Base-by-base conservation (phyloP, 2,113 vertebrate species). In the Reinhardtius hippoglossoides region DNA sequence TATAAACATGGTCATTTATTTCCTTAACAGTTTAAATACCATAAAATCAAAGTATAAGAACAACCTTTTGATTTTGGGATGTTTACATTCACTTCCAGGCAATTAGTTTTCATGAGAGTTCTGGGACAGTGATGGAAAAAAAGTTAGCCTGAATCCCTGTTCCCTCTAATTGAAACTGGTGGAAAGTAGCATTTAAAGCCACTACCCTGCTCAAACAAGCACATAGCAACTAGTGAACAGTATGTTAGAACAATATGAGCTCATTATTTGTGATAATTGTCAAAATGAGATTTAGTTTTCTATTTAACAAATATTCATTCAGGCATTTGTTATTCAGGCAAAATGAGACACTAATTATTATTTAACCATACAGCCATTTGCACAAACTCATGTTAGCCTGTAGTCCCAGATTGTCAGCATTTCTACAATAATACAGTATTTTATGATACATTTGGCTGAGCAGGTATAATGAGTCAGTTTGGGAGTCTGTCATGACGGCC, bases 381-480 rank as follows among this genome's bases (percentile, higher is more conserved):
- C 16, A 56, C 20, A 56, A 64, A 50, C 48, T 50, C 15, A 73
- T 35, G 72, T 56, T 71, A 67, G 54, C 42, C 40, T 69, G 57
- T 24, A 58, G 42, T 71, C 31, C 2, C 40, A 16, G 35, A 80
- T 69, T 79, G 64, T 71, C 48, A 75, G 26, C 24, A 55, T 68
- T 57, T 77, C 48, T 14, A 27, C 27, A 18, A 62, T 56, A 42
- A 75, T 55, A 71, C 48, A 27, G 61, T 52, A 26, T 55, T 83
- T 85, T 72, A 78, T 37, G 40, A 69, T 78, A 80, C 78, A 81
- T 88, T 76, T 89, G 67, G 50, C 71, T 76, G 57, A 85, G 72
- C 60, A 72, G 76, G 75, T 86, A 71, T 81, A 88, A 80, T 80
- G 74, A 89, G 76, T 80, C 80, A 73, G 70, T 81, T 88, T 80